phyloP scores from a whole-genome alignment of 2,797 vertebrate species.

The Erithacus rubecula region DNA sequence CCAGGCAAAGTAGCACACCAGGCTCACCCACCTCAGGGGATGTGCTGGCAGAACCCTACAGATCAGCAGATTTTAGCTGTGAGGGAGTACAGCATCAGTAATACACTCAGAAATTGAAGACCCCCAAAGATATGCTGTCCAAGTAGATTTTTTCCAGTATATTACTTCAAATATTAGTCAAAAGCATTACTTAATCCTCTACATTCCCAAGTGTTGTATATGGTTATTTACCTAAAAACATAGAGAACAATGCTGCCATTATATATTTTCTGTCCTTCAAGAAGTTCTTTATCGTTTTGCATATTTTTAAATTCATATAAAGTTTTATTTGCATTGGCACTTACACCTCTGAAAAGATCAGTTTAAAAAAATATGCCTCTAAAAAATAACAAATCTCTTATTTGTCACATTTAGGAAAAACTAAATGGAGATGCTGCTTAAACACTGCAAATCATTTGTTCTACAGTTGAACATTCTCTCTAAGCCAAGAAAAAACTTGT shows the following conservation, averaged over 20 bases:
- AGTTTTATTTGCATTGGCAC: background rate
- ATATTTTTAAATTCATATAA: background rate
- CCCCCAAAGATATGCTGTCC: background rate
- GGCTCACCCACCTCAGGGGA: accelerated
- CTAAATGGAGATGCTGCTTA: background rate
- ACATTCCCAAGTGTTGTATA: background rate
- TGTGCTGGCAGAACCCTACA: background rate
- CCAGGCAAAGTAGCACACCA: background rate
- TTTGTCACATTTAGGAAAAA: background rate
- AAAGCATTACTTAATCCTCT: background rate
- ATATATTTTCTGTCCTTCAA: background rate
- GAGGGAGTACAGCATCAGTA: background rate
- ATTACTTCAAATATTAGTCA: background rate
- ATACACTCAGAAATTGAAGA: background rate
- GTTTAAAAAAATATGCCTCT: background rate
- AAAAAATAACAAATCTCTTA: background rate
- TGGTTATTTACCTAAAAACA: background rate
- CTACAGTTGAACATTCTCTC: conserved; percentile 66
- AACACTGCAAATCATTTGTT: conserved; percentile 35
- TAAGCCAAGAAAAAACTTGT: conserved; percentile 83
- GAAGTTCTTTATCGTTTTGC: background rate
- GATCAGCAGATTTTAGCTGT: background rate
- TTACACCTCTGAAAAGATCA: background rate
- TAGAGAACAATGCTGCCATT: background rate
- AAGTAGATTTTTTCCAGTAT: background rate